Evolutionary conservation across 2,888 invertebrate genomes (phyloP).

Genomic region (Quadroppia sp.): DNA sequence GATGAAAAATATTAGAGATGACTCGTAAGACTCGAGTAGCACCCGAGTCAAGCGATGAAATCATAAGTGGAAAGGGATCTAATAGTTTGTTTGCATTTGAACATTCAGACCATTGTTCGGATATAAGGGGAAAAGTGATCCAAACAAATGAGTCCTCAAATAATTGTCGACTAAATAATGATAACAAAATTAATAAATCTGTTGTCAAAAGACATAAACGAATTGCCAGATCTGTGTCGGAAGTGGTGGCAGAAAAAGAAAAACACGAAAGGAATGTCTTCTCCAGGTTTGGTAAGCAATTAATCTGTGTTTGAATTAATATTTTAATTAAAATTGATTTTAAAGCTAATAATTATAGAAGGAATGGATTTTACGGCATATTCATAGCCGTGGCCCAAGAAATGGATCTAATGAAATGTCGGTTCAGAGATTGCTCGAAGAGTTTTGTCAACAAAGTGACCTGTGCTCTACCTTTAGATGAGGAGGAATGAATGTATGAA

Average conservation of each 20-base stretch:
- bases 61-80: background rate
- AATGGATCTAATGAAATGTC: background rate
- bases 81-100: slow-evolving; percentile 1
- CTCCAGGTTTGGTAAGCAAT: background rate
- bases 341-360: background rate
- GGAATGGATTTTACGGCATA: slow-evolving; percentile 8
- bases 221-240: slow-evolving; percentile 7
- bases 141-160: background rate
- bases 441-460: background rate
- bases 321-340: background rate
- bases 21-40: background rate
- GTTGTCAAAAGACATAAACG: background rate
- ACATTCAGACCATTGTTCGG: slow-evolving; percentile 12
- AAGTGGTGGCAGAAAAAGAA: slow-evolving; percentile 18
- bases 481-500: no score
- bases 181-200: background rate
- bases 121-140: slow-evolving; percentile 10
- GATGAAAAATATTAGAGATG: no score
- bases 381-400: background rate
- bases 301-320: background rate
- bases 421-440: background rate
- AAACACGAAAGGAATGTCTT: slow-evolving; percentile 24
- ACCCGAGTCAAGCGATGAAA: background rate
- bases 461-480: background rate
- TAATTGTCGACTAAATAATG: background rate